Evolutionary conservation across 2,113 vertebrate species (phyloP).

Genomic region (Helogale parvula): DNA sequence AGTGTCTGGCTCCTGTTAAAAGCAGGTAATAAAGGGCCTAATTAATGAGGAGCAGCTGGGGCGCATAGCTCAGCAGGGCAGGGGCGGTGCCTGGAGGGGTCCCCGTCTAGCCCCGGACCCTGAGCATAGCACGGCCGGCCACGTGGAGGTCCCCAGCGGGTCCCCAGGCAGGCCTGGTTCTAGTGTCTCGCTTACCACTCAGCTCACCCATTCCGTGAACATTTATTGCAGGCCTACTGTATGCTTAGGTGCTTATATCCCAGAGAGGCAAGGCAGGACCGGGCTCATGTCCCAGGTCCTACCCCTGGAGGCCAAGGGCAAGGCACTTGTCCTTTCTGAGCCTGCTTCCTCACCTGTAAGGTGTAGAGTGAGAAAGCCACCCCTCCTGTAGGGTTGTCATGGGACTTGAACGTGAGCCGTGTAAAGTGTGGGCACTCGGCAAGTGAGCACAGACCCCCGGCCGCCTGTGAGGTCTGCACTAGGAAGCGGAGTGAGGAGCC

Average conservation of each 20-base stretch:
- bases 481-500: background rate
- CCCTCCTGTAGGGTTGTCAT: accelerated
- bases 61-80: background rate
- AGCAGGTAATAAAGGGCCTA: constrained; percentile 86
- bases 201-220: too few relatives aligned
- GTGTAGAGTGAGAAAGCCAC: background rate
- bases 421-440: accelerated
- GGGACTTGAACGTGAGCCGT: background rate
- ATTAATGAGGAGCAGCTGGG: constrained; percentile 80
- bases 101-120: background rate
- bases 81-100: background rate
- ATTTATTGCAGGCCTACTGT: background rate
- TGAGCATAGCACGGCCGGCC: background rate
- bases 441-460: background rate
- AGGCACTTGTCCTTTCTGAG: background rate
- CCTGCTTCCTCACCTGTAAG: background rate
- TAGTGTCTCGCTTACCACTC: background rate
- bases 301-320: background rate
- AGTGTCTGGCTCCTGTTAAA: constrained; percentile 82
- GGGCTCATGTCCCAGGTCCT: background rate
- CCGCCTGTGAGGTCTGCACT: background rate
- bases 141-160: background rate
- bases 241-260: background rate
- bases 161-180: background rate
- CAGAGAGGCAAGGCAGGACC: background rate